These are phyloP conservation scores for Trochalopteron elliotii DNA, from an alignment of 2,113 vertebrate genomes.

Conservation along the genomic window DNA sequence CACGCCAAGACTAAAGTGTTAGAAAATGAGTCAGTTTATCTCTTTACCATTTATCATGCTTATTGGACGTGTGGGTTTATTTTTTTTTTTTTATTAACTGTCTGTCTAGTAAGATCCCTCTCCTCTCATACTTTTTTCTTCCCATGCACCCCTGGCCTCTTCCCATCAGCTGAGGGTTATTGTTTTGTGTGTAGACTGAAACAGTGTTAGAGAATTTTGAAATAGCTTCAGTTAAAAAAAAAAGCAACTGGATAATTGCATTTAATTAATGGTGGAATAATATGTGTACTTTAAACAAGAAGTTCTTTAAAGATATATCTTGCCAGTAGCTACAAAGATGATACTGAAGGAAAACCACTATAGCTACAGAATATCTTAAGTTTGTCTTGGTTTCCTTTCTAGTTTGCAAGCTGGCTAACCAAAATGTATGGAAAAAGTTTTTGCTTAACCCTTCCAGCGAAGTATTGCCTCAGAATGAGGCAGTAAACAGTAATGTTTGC, in stretches of 20 bases:
- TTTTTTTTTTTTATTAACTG: not conserved
- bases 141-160: rapidly evolving
- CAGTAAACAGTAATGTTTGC: not conserved
- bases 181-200: not conserved
- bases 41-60: constrained; percentile 45
- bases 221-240: not conserved
- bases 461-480: not conserved
- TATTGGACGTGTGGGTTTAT: not conserved
- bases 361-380: constrained; percentile 72
- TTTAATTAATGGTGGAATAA: constrained; percentile 50
- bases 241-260: constrained; percentile 8
- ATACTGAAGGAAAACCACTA: not conserved
- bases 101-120: not conserved
- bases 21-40: constrained; percentile 58
- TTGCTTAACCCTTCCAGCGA: not conserved
- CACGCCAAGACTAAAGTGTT: constrained; percentile 37
- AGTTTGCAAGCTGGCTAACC: not conserved
- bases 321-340: not conserved
- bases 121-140: not conserved
- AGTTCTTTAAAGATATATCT: constrained; percentile 39
- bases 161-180: not conserved
- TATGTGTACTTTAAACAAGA: constrained; percentile 37
- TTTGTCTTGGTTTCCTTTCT: constrained; percentile 30
- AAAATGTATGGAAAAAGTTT: not conserved
- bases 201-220: rapidly evolving